Conservation (phyloP, 2,113 vertebrate species). For the human (Homo sapiens) region DNA sequence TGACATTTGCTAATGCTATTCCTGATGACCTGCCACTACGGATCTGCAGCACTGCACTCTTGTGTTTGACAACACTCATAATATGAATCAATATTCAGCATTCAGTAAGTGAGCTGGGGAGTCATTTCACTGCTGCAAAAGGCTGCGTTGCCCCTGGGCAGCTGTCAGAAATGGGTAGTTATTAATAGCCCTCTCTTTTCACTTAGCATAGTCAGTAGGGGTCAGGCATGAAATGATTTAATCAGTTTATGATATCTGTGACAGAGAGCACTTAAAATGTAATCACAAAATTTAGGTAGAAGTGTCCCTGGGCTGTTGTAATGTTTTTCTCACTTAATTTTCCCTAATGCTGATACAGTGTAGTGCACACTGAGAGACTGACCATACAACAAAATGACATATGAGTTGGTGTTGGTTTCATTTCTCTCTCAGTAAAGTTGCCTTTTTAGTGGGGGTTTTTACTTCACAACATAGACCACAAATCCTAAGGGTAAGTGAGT, state of each 20-base stretch:
- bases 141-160: slow-evolving; percentile 91
- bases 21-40: slow-evolving; percentile 88
- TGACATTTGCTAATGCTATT: slow-evolving; percentile 90
- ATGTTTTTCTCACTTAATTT: slow-evolving; percentile 88
- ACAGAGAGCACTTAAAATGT: slow-evolving; percentile 95
- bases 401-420: slow-evolving; percentile 9
- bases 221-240: slow-evolving; percentile 96
- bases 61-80: slow-evolving; percentile 92
- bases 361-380: slow-evolving; percentile 6
- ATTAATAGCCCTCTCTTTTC: slow-evolving; percentile 92
- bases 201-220: slow-evolving; percentile 94
- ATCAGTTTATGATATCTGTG: slow-evolving; percentile 97
- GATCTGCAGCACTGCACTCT: slow-evolving; percentile 87
- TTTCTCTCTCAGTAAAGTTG: slow-evolving; percentile 14
- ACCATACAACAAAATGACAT: slow-evolving; percentile 25
- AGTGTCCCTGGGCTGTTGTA: slow-evolving; percentile 92
- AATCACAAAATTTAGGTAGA: slow-evolving; percentile 96
- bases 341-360: slow-evolving; percentile 77
- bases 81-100: slow-evolving; percentile 92
- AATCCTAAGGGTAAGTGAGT: slow-evolving; percentile 8
- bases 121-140: slow-evolving; percentile 88
- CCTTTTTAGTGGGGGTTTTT: slow-evolving; percentile 27
- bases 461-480: slow-evolving; percentile 26
- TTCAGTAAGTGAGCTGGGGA: slow-evolving; percentile 90
- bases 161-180: slow-evolving; percentile 96